Conservation (phyloP, 2,113 vertebrate genomes). For the Oryzias woworae region DNA sequence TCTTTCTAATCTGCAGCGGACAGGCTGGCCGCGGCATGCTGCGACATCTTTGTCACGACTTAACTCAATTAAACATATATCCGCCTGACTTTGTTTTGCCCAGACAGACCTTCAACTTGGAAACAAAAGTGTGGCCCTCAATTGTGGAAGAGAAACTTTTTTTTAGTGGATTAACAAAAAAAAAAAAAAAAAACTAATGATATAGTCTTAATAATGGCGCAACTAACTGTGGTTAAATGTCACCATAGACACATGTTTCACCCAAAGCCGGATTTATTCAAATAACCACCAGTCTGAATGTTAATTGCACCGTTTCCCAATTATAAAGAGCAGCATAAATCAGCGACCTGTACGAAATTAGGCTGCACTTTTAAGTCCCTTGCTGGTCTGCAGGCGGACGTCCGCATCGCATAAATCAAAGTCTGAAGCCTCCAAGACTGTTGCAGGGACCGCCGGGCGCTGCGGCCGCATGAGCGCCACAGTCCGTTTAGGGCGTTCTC, state of each 20-base stretch:
- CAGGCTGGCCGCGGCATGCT: conserved; percentile 68
- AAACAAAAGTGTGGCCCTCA: conserved; percentile 19
- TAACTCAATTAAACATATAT: conserved; percentile 80
- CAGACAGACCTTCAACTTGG: conserved; percentile 47
- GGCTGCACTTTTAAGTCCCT: conserved; percentile 70
- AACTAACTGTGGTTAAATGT: conserved; percentile 21
- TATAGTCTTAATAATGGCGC: conserved; percentile 1
- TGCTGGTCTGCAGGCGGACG: conserved; percentile 69
- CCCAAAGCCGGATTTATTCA: conserved; percentile 48
- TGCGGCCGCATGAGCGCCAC: conserved; percentile 44
- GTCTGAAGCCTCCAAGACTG: conserved; percentile 81
- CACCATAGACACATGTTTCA: conserved; percentile 18
- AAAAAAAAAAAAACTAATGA: conserved; percentile 1
- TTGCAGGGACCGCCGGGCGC: conserved; percentile 51
- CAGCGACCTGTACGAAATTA: conserved; percentile 74
- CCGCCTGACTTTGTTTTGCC: conserved; percentile 57
- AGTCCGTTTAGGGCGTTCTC: conserved; percentile 56
- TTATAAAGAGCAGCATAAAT: conserved; percentile 78
- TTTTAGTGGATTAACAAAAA: not conserved
- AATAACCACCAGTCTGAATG: conserved; percentile 58
- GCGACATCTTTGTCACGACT: conserved; percentile 74
- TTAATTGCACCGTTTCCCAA: conserved; percentile 78
- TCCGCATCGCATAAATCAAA: conserved; percentile 79
- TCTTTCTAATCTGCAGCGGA: conserved; percentile 58
- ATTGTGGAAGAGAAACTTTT: not conserved